Percentiles rank a stretch among this genome's conserved stretches.
These are phyloP conservation scores for Chaetodon trifascialis DNA, from an alignment of 2,113 vertebrate species.

Conservation along the genomic window DNA sequence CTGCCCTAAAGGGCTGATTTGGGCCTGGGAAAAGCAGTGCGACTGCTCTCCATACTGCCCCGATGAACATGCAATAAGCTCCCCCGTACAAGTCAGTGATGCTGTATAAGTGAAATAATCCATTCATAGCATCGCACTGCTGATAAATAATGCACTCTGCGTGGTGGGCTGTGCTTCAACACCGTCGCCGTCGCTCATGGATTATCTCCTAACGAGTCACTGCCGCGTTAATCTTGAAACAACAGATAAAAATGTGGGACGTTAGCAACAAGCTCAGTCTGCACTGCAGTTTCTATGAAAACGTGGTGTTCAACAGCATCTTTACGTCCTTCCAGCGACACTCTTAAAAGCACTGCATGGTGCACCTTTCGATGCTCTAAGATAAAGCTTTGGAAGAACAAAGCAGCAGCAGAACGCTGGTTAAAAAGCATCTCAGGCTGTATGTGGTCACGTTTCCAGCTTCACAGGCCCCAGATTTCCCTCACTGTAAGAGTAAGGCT, in stretches of 20 bases:
- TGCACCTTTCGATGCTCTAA: neutral
- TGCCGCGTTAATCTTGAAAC: constrained; percentile 10
- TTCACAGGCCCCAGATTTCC: too few relatives aligned
- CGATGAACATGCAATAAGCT: neutral
- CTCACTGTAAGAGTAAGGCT: neutral
- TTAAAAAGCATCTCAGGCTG: neutral
- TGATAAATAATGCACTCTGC: neutral
- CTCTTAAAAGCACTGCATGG: neutral
- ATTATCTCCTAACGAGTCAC: neutral
- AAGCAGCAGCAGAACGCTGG: neutral
- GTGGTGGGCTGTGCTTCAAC: neutral
- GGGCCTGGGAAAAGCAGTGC: neutral
- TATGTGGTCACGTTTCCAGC: too few relatives aligned
- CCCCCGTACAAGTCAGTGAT: neutral
- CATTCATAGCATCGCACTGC: neutral
- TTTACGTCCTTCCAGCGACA: neutral
- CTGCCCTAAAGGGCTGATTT: neutral
- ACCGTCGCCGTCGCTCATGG: neutral
- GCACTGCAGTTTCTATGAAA: neutral
- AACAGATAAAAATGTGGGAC: neutral
- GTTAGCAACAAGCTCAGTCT: too few relatives aligned
- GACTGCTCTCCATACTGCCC: neutral
- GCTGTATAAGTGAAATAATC: neutral
- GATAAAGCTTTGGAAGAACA: neutral
- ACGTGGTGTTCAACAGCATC: neutral